Evolutionary conservation across 1,140 invertebrate species (phyloP).

Genomic region (Callitettix versicolor): DNA sequence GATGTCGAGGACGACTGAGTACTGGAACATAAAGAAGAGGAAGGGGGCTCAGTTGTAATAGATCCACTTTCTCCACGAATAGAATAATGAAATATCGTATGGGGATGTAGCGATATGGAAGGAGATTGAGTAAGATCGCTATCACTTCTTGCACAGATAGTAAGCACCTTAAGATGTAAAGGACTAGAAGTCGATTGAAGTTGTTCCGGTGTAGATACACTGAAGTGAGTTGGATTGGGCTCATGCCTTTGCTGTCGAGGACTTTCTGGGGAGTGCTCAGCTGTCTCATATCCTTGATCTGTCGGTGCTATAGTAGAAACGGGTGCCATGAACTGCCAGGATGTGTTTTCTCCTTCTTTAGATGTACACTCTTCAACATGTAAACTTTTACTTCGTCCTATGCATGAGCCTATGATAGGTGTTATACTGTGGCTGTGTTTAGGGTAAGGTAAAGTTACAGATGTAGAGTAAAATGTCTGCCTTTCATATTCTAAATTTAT

Average conservation of each 20-base stretch:
- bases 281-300: slow-evolving; percentile 17
- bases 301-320: slow-evolving; percentile 1
- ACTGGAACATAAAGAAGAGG: background rate
- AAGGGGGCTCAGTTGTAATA: slow-evolving; percentile 1
- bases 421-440: slow-evolving; percentile 42
- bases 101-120: background rate
- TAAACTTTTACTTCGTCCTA: background rate
- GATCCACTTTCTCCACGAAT: slow-evolving; percentile 3
- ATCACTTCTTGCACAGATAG: slow-evolving; percentile 3
- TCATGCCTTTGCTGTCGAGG: slow-evolving; percentile 11
- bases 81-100: background rate
- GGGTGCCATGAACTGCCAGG: slow-evolving; percentile 20
- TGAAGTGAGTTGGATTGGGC: background rate
- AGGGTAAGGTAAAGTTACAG: slow-evolving; percentile 86
- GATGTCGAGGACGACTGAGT: background rate
- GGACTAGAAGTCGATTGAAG: slow-evolving; percentile 1
- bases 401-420: no score
- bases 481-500: no score
- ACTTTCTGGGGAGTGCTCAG: slow-evolving; percentile 19
- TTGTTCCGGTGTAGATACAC: slow-evolving; percentile 15
- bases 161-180: no score
- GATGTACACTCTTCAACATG: slow-evolving; percentile 7
- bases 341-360: slow-evolving; percentile 27
- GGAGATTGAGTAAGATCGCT: background rate
- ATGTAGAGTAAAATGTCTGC: slow-evolving; percentile 17